Base-by-base conservation (phyloP, 1,140 invertebrate species). In the Drosophila trapezifrons region DNA sequence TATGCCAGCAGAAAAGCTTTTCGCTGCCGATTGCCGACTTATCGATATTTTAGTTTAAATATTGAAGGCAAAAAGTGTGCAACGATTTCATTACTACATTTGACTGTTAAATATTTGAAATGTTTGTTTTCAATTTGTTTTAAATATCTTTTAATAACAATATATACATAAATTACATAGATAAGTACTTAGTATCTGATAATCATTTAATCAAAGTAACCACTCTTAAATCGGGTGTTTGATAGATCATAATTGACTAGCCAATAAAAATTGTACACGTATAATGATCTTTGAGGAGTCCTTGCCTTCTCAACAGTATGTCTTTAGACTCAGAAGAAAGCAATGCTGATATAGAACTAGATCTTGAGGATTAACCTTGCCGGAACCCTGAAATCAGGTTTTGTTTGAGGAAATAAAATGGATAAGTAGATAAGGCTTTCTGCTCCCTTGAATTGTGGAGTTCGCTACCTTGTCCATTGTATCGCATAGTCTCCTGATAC, bases 41-140 rank as follows among this genome's bases (percentile, higher is more conserved):
- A 63, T 63, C 60, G 60, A 63, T 63, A 40, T 12, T 4, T 57
- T 2, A 9, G 8, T 5, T 27, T 38, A 5, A n/a, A 27, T 7
- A 25, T 13, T 1, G 10, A 43, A 9, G 22, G 17, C 51, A 12
- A 40, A 38, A 59, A 47, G 35, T 35, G 25, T 42, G 64, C n/a
- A 7, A 25, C 22, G 4, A 22, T 18, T 3, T 13, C 4, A 18
- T 4, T 25, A 17, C 46, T 9, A 10, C 17, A 27, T 9, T 17
- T 13, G n/a, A 10, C 22, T 10, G 15, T 35, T 35, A 35, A 35
- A 35, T 35, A 35, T 40, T 15, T 40, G 13, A 40, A 40, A 40
- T 15, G 6, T 3, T n/a, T 45, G 25, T 20, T 12, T 45, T 45
- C 20, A 45, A 22, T 8, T 1, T 29, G 10, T 32, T 3, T 3